Conservation (phyloP, 2,797 vertebrate species). For the Avahi laniger region DNA sequence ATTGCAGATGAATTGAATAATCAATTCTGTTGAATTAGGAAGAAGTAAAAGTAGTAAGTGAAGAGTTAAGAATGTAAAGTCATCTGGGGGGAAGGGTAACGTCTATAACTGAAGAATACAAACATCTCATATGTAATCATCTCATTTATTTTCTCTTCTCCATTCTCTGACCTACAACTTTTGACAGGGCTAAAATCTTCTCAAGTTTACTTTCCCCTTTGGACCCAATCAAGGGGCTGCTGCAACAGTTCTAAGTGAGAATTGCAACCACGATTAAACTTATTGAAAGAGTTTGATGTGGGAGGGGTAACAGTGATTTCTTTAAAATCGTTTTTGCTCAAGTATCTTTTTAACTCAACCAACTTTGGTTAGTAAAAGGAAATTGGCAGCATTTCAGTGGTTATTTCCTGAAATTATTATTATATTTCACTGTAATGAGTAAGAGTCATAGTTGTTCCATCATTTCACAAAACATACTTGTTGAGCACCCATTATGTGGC, state of each 20-base stretch:
- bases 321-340: constrained; percentile 24
- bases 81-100: background rate
- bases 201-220: background rate
- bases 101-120: background rate
- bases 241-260: background rate
- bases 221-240: background rate
- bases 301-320: background rate
- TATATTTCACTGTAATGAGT: background rate
- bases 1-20: background rate
- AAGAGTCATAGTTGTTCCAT: background rate
- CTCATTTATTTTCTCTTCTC: background rate
- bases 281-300: background rate
- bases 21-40: background rate
- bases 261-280: background rate
- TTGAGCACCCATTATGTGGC: background rate
- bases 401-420: background rate
- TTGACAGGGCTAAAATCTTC: background rate
- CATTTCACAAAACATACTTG: background rate
- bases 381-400: background rate
- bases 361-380: background rate
- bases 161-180: background rate
- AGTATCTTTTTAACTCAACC: background rate
- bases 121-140: background rate
- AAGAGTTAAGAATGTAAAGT: background rate
- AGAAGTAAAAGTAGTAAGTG: background rate